These are phyloP conservation scores for Acestrorhynchus altus DNA, from an alignment of 2,797 vertebrate species.

Conservation along the genomic window DNA sequence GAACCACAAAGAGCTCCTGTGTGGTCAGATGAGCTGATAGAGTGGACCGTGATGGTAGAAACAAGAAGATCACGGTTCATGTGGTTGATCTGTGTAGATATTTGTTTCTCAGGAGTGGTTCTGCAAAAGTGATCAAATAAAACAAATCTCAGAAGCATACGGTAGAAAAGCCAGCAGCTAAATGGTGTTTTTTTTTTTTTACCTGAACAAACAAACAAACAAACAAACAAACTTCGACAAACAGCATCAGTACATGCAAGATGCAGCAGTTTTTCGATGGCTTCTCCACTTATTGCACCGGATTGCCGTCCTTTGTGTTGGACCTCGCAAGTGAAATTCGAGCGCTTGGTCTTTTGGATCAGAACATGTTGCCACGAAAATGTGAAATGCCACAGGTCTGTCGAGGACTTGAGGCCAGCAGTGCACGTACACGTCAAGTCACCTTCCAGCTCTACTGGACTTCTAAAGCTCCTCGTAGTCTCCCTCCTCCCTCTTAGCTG, in stretches of 20 bases:
- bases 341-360: neutral
- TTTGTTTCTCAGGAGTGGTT: conserved; percentile 23
- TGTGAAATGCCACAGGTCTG: conserved; percentile 28
- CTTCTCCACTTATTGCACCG: conserved; percentile 57
- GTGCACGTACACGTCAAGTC: conserved; percentile 30
- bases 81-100: no score
- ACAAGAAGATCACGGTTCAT: no score
- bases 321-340: neutral
- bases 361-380: conserved; percentile 1
- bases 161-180: conserved; percentile 30
- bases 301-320: conserved; percentile 24
- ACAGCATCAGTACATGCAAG: conserved; percentile 42
- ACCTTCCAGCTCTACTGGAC: neutral
- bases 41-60: no score
- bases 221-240: neutral
- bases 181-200: no score
- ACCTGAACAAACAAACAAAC: neutral
- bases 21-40: no score
- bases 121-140: neutral
- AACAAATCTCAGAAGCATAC: conserved; percentile 24
- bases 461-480: conserved; percentile 95
- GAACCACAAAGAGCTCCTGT: no score
- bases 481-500: conserved; percentile 80
- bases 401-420: conserved; percentile 37
- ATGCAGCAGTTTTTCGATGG: conserved; percentile 44